Percentiles rank a stretch among this genome's conserved stretches.
Evolutionary conservation across 1,140 invertebrate genomes (phyloP).

Genomic region (Notospermus geniculatus): DNA sequence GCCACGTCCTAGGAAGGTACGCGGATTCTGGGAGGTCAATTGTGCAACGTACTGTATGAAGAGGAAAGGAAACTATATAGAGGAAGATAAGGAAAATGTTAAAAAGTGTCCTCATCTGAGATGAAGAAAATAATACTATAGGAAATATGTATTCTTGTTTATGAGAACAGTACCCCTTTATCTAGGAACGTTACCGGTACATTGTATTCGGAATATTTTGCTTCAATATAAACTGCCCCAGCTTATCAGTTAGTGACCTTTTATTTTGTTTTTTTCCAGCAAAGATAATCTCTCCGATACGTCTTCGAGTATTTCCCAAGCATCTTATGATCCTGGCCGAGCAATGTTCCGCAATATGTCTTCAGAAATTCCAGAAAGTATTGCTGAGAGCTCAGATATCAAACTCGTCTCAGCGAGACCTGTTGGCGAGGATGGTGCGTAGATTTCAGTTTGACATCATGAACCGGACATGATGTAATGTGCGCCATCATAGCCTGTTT

Average conservation of each 20-base stretch:
- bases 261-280: constrained; percentile 9
- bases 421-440: background rate
- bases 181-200: too few species aligned
- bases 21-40: too few species aligned
- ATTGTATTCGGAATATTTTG: too few species aligned
- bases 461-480: background rate
- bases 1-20: too few species aligned
- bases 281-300: constrained; percentile 32
- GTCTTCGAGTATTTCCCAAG: constrained; percentile 47
- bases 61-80: too few species aligned
- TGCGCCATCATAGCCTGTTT: background rate
- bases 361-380: constrained; percentile 41
- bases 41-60: too few species aligned
- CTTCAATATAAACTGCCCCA: too few species aligned
- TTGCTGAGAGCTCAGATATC: background rate
- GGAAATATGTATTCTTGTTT: too few species aligned
- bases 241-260: constrained; percentile 3
- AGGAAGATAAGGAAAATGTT: too few species aligned
- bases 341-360: constrained; percentile 38
- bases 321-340: constrained; percentile 45
- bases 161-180: too few species aligned
- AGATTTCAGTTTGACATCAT: background rate
- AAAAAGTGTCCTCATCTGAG: too few species aligned
- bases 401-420: constrained; percentile 6
- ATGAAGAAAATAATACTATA: too few species aligned